phyloP scores from a whole-genome alignment of 2,888 invertebrate genomes.

The Chrysolina haemoptera region DNA sequence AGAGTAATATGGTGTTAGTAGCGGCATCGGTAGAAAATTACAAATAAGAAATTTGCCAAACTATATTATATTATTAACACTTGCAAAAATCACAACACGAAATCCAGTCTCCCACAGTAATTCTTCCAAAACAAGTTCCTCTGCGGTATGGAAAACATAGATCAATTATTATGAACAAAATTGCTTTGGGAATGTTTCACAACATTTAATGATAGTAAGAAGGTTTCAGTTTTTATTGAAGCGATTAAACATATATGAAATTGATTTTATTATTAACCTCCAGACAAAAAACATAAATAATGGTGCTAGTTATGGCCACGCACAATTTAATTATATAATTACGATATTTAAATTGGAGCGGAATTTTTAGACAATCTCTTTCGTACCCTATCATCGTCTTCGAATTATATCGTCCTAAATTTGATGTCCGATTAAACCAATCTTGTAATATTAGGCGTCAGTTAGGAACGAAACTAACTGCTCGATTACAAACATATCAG shows the following conservation, averaged over 20 bases:
- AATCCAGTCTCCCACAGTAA: slow-evolving; percentile 43
- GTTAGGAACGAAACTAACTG: neutral
- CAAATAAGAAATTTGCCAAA: slow-evolving; percentile 44
- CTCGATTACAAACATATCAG: neutral
- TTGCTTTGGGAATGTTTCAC: slow-evolving; percentile 43
- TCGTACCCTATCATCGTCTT: slow-evolving; percentile 20
- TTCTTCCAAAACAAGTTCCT: slow-evolving; percentile 46
- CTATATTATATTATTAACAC: slow-evolving; percentile 45
- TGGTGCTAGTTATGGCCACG: slow-evolving; percentile 50
- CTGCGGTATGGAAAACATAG: slow-evolving; percentile 43
- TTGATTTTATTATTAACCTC: slow-evolving; percentile 30
- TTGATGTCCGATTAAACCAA: slow-evolving; percentile 28
- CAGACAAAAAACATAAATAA: slow-evolving; percentile 40
- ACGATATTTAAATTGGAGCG: slow-evolving; percentile 42
- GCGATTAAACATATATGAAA: slow-evolving; percentile 32
- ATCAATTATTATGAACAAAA: slow-evolving; percentile 45
- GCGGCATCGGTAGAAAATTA: slow-evolving; percentile 45
- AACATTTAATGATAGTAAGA: slow-evolving; percentile 42
- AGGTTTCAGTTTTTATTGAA: slow-evolving; percentile 28
- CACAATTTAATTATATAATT: slow-evolving; percentile 51
- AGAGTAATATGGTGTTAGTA: slow-evolving; percentile 41
- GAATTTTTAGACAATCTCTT: slow-evolving; percentile 36
- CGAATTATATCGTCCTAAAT: slow-evolving; percentile 35
- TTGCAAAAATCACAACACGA: slow-evolving; percentile 41
- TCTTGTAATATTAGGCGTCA: slow-evolving; percentile 14